These are phyloP conservation scores for Virgularia gustaviana DNA, from an alignment of 92 coral and sea anemone species.

Conservation along the genomic window DNA sequence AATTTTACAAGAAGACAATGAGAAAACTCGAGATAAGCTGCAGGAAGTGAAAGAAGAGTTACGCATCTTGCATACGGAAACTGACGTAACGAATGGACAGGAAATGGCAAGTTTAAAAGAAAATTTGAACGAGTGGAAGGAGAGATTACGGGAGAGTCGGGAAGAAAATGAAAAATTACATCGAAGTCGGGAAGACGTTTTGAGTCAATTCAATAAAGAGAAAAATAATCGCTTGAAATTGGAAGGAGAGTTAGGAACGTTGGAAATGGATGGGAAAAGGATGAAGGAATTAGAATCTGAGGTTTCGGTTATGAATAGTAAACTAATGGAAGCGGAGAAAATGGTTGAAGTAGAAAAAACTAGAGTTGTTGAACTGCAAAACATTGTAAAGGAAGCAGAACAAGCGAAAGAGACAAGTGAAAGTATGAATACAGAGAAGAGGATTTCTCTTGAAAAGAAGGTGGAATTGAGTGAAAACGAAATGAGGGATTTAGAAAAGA, in stretches of 20 bases:
- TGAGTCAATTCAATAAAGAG: conserved; percentile 6
- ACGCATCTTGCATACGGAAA: conserved; percentile 7
- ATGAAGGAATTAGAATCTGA: background rate
- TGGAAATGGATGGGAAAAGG: background rate
- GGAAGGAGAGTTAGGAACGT: background rate
- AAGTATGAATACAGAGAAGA: background rate
- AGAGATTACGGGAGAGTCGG: background rate
- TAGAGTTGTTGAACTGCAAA: conserved; percentile 25
- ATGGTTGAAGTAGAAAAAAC: conserved; percentile 2
- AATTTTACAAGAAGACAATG: conserved; percentile 46
- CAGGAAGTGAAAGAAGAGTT: conserved; percentile 20
- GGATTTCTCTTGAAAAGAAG: conserved; percentile 51
- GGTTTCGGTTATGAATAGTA: background rate
- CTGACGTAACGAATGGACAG: conserved; percentile 8
- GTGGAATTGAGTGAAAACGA: conserved; percentile 48
- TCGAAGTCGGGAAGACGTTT: background rate
- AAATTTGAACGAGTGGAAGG: conserved; percentile 14
- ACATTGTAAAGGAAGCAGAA: background rate
- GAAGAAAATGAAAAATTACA: background rate
- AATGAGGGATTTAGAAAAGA: conserved; percentile 54
- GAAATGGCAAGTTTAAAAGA: background rate
- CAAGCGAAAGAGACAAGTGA: background rate
- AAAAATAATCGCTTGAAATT: conserved; percentile 29
- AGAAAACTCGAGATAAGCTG: conserved; percentile 39
- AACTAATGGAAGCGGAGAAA: background rate